A percentile compares a stretch with the other conserved stretches of the same genome.
Evolutionary conservation across 2,113 vertebrate species (phyloP).

Genomic region (Alligator mississippiensis): DNA sequence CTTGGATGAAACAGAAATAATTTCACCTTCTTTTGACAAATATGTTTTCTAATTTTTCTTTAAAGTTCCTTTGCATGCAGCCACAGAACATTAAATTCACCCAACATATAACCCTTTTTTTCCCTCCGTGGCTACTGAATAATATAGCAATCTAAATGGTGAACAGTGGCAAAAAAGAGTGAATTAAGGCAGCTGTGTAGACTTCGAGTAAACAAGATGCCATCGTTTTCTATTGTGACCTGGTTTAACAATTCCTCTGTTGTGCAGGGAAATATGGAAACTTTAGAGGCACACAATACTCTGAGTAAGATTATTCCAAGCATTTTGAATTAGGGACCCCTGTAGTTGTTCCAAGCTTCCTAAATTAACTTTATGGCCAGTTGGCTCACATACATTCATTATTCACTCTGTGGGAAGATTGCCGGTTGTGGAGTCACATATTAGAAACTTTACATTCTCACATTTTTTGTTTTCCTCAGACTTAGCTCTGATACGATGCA

Average conservation of each 20-base stretch:
- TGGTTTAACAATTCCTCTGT: not conserved
- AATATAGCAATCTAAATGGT: conserved; percentile 60
- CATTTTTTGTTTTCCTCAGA: not conserved
- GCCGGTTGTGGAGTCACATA: not conserved
- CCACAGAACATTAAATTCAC: conserved; percentile 69
- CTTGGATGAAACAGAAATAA: conserved; percentile 69
- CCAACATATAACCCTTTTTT: conserved; percentile 55
- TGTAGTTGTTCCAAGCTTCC: not conserved
- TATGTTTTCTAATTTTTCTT: conserved; percentile 69
- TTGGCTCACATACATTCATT: not conserved
- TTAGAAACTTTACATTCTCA: not conserved
- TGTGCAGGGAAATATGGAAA: conserved; percentile 3
- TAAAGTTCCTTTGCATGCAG: conserved; percentile 73
- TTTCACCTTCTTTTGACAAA: conserved; percentile 71
- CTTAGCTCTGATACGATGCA: not conserved
- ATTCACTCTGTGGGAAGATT: not conserved
- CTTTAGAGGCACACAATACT: not conserved
- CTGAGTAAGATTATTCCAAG: not conserved
- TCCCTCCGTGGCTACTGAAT: conserved; percentile 72
- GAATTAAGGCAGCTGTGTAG: conserved; percentile 49
- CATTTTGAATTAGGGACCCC: not conserved
- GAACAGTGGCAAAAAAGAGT: conserved; percentile 54
- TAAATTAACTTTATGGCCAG: not conserved
- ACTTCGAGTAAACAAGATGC: conserved; percentile 24
- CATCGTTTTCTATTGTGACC: conserved; percentile 9